Conservation (phyloP, 2,797 vertebrate species). For the Sebastes melanostomus region DNA sequence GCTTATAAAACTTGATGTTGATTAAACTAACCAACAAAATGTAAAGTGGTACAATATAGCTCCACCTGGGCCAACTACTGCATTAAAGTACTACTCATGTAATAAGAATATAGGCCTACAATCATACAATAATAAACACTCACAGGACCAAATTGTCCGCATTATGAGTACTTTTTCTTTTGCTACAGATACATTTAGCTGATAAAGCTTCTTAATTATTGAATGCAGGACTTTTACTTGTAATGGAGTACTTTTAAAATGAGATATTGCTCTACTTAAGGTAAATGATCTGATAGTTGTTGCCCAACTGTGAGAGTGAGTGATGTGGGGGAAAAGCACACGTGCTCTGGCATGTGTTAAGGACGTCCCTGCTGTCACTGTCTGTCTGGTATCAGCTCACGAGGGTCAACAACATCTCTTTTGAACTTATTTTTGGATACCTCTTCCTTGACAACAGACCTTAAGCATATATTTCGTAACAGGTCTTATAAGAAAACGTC, state of each 20-base stretch:
- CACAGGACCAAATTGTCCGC: not conserved
- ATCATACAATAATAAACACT: not conserved
- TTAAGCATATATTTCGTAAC: slow-evolving; percentile 10
- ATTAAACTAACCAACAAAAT: not conserved
- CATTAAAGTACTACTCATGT: not conserved
- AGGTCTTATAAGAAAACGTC: not conserved
- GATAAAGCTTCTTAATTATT: not conserved
- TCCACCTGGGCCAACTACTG: not conserved
- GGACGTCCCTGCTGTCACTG: slow-evolving; percentile 63
- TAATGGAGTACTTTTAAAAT: not conserved
- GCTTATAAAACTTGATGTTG: not conserved
- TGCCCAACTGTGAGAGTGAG: not conserved
- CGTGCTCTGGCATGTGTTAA: slow-evolving; percentile 64
- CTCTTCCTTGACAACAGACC: slow-evolving; percentile 49
- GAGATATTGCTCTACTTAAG: not conserved
- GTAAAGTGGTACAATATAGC: not conserved
- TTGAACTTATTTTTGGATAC: slow-evolving; percentile 78
- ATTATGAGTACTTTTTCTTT: not conserved
- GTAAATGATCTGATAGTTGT: not conserved
- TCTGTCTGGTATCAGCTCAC: slow-evolving; percentile 46
- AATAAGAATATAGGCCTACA: not conserved
- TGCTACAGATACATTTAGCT: not conserved
- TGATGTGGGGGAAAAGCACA: slow-evolving; percentile 27
- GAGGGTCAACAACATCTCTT: slow-evolving; percentile 53
- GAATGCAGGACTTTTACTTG: not conserved